A percentile compares a stretch with the other conserved stretches of the same genome.
Evolutionary conservation across 2,888 invertebrate species (phyloP).

Genomic region (Ornithoptera priamus): DNA sequence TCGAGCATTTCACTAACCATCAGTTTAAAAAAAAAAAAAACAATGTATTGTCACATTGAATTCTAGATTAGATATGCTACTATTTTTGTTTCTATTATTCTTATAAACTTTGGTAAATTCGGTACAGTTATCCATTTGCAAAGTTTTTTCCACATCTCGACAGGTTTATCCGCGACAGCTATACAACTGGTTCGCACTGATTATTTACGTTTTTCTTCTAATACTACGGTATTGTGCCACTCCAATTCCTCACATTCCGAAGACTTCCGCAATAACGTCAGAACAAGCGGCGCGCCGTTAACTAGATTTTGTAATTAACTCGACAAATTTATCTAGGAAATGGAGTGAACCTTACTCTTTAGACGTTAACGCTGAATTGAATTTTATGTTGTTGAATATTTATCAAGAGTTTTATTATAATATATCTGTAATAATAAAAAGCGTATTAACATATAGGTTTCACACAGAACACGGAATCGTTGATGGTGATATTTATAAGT

Average conservation of each 20-base stretch:
- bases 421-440: not conserved
- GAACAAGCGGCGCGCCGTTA: constrained; percentile 16
- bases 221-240: constrained; percentile 1
- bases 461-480: not conserved
- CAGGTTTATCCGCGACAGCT: constrained; percentile 1
- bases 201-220: constrained; percentile 6
- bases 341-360: constrained; percentile 1
- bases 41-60: not conserved
- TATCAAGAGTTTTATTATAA: not conserved
- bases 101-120: not conserved
- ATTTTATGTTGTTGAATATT: not conserved
- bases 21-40: too few relatives aligned
- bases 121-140: not conserved
- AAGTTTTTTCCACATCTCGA: constrained; percentile 1
- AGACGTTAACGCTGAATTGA: constrained; percentile 1
- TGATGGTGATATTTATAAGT: too few relatives aligned
- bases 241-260: constrained; percentile 17
- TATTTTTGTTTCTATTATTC: not conserved
- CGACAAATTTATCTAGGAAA: constrained; percentile 21
- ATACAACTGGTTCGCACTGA: not conserved
- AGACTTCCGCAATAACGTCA: constrained; percentile 27
- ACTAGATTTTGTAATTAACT: constrained; percentile 22
- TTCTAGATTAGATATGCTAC: not conserved
- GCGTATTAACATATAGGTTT: too few relatives aligned
- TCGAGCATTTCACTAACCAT: too few relatives aligned